Evolutionary conservation across 92 coral and sea anemone genomes (phyloP).

Genomic region (Pocillopora grandis): DNA sequence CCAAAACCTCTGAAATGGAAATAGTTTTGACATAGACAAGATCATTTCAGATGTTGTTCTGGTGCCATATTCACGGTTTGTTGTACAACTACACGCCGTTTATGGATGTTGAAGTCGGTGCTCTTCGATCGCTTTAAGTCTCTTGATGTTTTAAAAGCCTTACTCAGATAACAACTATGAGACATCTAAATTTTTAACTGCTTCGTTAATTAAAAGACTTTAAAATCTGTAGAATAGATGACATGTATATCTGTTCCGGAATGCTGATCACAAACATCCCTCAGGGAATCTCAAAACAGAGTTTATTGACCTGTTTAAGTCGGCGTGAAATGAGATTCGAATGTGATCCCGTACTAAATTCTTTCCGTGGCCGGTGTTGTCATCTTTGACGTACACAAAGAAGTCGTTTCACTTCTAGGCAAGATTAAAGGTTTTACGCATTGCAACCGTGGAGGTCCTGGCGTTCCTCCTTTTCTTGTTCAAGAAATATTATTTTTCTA

Average conservation of each 20-base stretch:
- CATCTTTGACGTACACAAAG: too few relatives aligned
- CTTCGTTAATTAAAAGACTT: not conserved
- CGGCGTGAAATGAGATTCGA: not conserved
- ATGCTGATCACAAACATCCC: constrained; percentile 11
- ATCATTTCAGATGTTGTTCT: not conserved
- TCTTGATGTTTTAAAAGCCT: not conserved
- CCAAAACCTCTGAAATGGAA: not conserved
- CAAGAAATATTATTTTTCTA: too few relatives aligned
- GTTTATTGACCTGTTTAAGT: not conserved
- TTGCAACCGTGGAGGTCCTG: too few relatives aligned
- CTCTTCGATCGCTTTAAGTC: not conserved
- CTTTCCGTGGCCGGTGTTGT: too few relatives aligned
- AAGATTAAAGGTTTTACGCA: too few relatives aligned
- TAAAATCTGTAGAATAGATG: not conserved
- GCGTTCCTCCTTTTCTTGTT: too few relatives aligned
- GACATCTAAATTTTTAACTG: constrained; percentile 1
- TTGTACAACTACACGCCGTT: not conserved
- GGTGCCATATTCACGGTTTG: not conserved
- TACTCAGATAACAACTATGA: not conserved
- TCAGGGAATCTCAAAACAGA: not conserved
- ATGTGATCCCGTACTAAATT: too few relatives aligned
- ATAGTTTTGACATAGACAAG: constrained; percentile 23
- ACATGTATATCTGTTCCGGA: constrained; percentile 4
- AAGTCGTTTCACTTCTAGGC: too few relatives aligned
- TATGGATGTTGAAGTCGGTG: not conserved